Conservation (phyloP, 2,797 vertebrate genomes). For the Otolemur crassicaudatus region DNA sequence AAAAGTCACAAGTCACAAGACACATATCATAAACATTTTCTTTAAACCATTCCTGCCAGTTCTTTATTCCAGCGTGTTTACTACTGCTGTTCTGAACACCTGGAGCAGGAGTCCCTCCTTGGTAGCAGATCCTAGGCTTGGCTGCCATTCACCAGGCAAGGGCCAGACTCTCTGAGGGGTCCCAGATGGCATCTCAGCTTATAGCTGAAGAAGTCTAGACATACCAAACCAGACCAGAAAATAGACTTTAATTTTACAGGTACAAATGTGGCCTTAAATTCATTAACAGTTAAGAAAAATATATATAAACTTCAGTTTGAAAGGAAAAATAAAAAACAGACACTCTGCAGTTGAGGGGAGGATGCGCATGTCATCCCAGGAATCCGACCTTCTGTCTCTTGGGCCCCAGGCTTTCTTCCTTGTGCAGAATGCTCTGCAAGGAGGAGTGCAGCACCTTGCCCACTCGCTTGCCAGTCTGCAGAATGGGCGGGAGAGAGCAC, state of each 20-base stretch:
- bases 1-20: neutral
- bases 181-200: neutral
- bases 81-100: neutral
- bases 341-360: neutral
- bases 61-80: neutral
- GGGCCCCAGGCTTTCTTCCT: constrained; percentile 94
- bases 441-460: constrained; percentile 94
- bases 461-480: constrained; percentile 94
- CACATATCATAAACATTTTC: neutral
- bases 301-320: constrained; percentile 58
- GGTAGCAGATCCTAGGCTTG: neutral
- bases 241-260: constrained; percentile 72
- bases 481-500: constrained; percentile 50
- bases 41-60: neutral
- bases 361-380: constrained; percentile 85
- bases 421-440: constrained; percentile 92
- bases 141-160: neutral
- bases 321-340: neutral
- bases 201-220: neutral
- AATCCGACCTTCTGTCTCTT: constrained; percentile 91
- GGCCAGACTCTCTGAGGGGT: rapidly evolving
- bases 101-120: neutral
- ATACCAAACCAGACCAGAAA: constrained; percentile 30
- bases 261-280: constrained; percentile 69
- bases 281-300: constrained; percentile 67